Percentiles rank a stretch among this genome's conserved stretches.
Conservation (phyloP, 2,113 vertebrate species). For the Embiotoca jacksoni region DNA sequence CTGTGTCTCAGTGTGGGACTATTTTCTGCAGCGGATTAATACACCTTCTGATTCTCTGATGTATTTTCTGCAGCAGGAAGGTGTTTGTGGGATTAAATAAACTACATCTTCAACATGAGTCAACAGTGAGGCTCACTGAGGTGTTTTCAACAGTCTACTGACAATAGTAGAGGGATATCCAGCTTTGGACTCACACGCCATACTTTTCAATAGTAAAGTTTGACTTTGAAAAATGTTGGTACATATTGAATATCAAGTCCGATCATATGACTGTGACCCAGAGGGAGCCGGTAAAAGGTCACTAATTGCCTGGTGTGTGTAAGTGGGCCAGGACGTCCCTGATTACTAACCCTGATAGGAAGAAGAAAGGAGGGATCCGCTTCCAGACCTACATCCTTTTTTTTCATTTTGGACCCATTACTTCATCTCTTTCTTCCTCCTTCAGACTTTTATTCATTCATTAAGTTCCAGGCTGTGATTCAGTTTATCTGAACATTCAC, state of each 20-base stretch:
- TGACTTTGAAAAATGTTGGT: too few species aligned
- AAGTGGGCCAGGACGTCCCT: slow-evolving; percentile 32
- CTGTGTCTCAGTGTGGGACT: not conserved
- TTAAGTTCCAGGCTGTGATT: too few species aligned
- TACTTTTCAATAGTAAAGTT: too few species aligned
- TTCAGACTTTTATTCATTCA: not conserved
- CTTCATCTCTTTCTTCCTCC: not conserved
- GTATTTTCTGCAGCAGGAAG: too few species aligned
- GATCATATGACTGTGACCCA: not conserved
- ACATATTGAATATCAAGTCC: too few species aligned
- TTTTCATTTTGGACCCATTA: not conserved
- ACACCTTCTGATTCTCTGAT: too few species aligned
- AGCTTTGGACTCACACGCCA: too few species aligned
- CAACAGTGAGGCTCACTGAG: not conserved
- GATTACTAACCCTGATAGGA: slow-evolving; percentile 16
- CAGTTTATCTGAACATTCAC: too few species aligned
- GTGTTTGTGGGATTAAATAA: too few species aligned
- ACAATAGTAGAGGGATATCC: too few species aligned
- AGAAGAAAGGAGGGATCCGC: not conserved
- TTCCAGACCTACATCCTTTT: slow-evolving; percentile 35
- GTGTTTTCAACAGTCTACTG: too few species aligned
- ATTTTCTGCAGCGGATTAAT: not conserved
- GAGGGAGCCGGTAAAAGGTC: not conserved
- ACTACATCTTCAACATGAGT: too few species aligned
- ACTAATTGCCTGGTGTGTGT: slow-evolving; percentile 23